These are phyloP conservation scores for Isichthys henryi DNA, from an alignment of 2,113 vertebrate genomes.

Conservation along the genomic window DNA sequence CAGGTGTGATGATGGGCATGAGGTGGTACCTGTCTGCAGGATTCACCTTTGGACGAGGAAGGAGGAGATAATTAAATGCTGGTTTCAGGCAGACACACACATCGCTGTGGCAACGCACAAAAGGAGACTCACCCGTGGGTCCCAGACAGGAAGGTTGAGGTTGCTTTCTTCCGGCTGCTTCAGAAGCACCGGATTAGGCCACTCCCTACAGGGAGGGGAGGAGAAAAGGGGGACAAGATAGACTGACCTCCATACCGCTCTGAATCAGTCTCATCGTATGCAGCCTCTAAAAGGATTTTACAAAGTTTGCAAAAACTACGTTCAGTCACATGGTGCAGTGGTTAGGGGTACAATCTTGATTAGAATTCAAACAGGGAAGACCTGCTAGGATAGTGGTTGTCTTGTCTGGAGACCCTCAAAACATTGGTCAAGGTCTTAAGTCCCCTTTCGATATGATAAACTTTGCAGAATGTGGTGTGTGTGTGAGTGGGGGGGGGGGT, in stretches of 20 bases:
- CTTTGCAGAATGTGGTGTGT: not conserved
- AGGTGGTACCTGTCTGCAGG: constrained; percentile 85
- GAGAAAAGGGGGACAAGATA: not conserved
- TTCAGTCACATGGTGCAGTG: not conserved
- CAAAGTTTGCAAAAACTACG: not conserved
- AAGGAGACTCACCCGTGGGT: constrained; percentile 78
- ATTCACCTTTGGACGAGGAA: constrained; percentile 70
- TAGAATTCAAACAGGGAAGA: not conserved
- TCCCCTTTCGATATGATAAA: not conserved
- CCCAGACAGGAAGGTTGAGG: constrained; percentile 94
- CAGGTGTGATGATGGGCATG: constrained; percentile 97
- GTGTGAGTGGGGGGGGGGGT: not conserved
- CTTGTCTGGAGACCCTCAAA: not conserved
- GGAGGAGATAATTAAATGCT: not conserved
- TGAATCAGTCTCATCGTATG: not conserved
- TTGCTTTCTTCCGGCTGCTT: constrained; percentile 91
- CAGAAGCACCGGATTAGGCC: constrained; percentile 91
- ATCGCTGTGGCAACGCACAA: not conserved
- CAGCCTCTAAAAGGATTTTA: not conserved
- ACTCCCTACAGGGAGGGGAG: constrained; percentile 68
- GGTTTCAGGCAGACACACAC: not conserved
- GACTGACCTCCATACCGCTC: not conserved
- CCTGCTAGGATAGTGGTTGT: not conserved
- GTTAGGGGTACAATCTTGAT: not conserved
- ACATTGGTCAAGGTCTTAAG: not conserved